Conservation (phyloP, 2,888 invertebrate genomes). For the Lithodes maja region DNA sequence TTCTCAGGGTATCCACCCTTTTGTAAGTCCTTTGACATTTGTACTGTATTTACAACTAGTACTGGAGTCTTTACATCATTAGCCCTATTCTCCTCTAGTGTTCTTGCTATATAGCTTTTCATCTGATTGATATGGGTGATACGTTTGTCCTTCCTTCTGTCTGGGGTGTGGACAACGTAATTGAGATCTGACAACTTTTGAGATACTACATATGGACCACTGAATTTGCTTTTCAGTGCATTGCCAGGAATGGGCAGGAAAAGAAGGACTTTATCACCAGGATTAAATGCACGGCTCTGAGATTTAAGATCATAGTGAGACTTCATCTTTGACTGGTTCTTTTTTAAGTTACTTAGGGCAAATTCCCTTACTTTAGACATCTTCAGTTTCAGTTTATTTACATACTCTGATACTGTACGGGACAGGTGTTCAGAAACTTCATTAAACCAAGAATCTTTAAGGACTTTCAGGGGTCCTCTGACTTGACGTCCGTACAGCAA, state of each 20-base stretch:
- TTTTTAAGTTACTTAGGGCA: not conserved
- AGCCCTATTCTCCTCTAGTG: no score
- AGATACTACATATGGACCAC: constrained; percentile 7
- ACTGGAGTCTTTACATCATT: not conserved
- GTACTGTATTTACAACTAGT: not conserved
- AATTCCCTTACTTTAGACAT: not conserved
- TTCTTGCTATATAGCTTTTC: not conserved
- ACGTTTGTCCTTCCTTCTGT: not conserved
- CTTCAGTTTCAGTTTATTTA: not conserved
- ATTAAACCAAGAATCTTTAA: not conserved
- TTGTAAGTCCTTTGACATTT: not conserved
- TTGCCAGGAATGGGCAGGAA: not conserved
- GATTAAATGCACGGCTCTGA: constrained; percentile 1
- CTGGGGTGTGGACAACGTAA: not conserved
- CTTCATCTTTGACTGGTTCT: not conserved
- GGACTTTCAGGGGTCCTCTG: not conserved
- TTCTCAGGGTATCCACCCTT: not conserved
- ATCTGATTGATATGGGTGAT: constrained; percentile 12
- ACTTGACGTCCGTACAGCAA: not conserved
- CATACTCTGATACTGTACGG: not conserved
- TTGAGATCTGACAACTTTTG: not conserved
- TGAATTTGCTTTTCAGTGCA: not conserved
- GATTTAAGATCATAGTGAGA: constrained; percentile 3
- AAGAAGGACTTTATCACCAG: constrained; percentile 17
- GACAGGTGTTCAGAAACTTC: not conserved